These are phyloP conservation scores for Lates calcarifer DNA, from an alignment of 2,113 vertebrate species.

Conservation along the genomic window DNA sequence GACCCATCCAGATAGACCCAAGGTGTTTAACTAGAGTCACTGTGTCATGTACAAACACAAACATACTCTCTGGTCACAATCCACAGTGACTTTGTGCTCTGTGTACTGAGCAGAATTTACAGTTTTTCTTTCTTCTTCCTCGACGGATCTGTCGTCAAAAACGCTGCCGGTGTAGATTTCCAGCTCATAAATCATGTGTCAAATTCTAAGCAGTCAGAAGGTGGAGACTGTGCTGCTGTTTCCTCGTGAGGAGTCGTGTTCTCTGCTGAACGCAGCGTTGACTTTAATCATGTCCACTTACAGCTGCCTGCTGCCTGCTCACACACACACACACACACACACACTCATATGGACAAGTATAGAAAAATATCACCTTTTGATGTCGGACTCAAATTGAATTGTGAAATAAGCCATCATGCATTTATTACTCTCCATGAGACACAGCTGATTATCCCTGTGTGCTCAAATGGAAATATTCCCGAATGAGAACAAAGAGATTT, in stretches of 20 bases:
- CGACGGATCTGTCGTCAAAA: too few species aligned
- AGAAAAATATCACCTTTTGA: slow-evolving; percentile 47
- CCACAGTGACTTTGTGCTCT: too few species aligned
- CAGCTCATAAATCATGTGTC: slow-evolving; percentile 16
- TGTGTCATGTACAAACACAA: too few species aligned
- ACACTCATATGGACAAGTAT: slow-evolving; percentile 4
- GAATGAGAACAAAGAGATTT: slow-evolving; percentile 73
- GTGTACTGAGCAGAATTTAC: too few species aligned
- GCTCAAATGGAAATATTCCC: slow-evolving; percentile 56
- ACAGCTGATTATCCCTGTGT: slow-evolving; percentile 64
- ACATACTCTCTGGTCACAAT: too few species aligned
- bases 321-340: slow-evolving; percentile 4
- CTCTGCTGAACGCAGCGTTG: not conserved
- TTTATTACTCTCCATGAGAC: slow-evolving; percentile 49
- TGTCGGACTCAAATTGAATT: slow-evolving; percentile 61
- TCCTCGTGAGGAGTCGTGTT: slow-evolving; percentile 1
- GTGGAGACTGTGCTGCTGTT: not conserved
- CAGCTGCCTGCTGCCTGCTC: not conserved
- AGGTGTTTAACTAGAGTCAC: too few species aligned
- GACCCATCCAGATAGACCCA: too few species aligned
- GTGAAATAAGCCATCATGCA: slow-evolving; percentile 58
- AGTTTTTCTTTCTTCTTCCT: too few species aligned
- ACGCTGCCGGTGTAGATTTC: too few species aligned
- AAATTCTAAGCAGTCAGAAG: too few species aligned
- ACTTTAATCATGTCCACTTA: slow-evolving; percentile 56